Percentiles rank a stretch among this genome's conserved stretches.
phyloP scores from a whole-genome alignment of 2,797 vertebrate species.

The Notolabrus celidotus region DNA sequence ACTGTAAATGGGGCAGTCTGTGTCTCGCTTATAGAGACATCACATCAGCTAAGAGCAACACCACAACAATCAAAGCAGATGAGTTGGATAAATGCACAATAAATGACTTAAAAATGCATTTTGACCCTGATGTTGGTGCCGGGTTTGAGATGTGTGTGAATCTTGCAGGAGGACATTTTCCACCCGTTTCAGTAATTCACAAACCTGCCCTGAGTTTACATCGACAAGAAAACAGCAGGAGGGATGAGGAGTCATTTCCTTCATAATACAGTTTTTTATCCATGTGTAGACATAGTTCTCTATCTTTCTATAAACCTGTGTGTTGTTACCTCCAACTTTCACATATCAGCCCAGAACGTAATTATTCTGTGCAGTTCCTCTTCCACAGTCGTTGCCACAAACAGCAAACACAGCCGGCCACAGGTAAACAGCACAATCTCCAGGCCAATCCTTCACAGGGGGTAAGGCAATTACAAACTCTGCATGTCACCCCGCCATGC shows the following conservation, averaged over 20 bases:
- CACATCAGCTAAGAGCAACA: too few species aligned
- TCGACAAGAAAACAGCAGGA: background rate
- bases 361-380: conserved; percentile 54
- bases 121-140: too few species aligned
- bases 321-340: conserved; percentile 34
- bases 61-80: too few species aligned
- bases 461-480: conserved; percentile 83
- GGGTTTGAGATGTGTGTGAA: background rate
- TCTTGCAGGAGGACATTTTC: background rate
- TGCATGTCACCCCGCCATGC: conserved; percentile 73
- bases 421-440: conserved; percentile 79
- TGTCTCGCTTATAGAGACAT: background rate
- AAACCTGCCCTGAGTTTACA: background rate
- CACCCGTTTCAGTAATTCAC: background rate
- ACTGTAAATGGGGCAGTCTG: too few species aligned
- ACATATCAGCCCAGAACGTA: conserved; percentile 46
- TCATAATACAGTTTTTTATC: background rate
- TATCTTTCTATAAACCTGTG: conserved; percentile 18
- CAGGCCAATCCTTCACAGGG: conserved; percentile 74
- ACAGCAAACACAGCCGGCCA: conserved; percentile 71
- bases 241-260: conserved; percentile 2
- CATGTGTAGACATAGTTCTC: background rate
- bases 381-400: conserved; percentile 62
- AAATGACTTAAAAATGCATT: too few species aligned
- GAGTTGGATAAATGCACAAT: too few species aligned